Conservation (phyloP, 2,888 invertebrate genomes). For the Acleris emargana region DNA sequence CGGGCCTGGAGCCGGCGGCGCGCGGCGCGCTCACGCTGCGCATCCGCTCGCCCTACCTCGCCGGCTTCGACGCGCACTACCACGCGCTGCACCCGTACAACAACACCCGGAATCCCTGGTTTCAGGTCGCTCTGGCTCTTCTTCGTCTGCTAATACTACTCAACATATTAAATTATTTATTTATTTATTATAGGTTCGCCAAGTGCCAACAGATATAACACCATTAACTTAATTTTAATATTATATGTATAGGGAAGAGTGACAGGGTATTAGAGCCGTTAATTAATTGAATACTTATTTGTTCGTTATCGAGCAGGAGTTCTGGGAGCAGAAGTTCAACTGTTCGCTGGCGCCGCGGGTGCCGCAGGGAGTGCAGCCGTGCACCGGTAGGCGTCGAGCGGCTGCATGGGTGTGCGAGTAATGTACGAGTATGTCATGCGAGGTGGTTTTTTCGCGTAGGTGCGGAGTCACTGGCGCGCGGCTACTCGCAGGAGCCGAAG, state of each 20-base stretch:
- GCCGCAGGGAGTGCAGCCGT: constrained; percentile 37
- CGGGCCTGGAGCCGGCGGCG: constrained; percentile 85
- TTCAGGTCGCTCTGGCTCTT: constrained; percentile 59
- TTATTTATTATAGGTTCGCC: too few relatives aligned
- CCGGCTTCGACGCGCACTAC: constrained; percentile 87
- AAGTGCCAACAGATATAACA: too few relatives aligned
- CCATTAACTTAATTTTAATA: too few relatives aligned
- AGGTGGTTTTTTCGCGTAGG: constrained; percentile 62
- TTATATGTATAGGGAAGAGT: too few relatives aligned
- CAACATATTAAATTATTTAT: background rate
- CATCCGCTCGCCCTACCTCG: constrained; percentile 88
- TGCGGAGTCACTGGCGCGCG: constrained; percentile 78
- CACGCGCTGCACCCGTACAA: constrained; percentile 85
- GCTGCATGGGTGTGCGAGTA: background rate
- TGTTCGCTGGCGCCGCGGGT: constrained; percentile 74
- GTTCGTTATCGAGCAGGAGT: constrained; percentile 84
- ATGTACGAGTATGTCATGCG: too few relatives aligned
- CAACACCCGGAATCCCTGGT: constrained; percentile 89
- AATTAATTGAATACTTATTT: background rate
- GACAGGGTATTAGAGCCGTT: too few relatives aligned
- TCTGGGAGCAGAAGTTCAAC: constrained; percentile 89
- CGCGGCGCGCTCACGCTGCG: constrained; percentile 89
- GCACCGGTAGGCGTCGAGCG: constrained; percentile 45
- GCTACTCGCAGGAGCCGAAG: constrained; percentile 89
- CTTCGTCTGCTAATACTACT: too few relatives aligned